Base-by-base conservation (phyloP, 1,140 invertebrate species). In the Aleiodes sp. region DNA sequence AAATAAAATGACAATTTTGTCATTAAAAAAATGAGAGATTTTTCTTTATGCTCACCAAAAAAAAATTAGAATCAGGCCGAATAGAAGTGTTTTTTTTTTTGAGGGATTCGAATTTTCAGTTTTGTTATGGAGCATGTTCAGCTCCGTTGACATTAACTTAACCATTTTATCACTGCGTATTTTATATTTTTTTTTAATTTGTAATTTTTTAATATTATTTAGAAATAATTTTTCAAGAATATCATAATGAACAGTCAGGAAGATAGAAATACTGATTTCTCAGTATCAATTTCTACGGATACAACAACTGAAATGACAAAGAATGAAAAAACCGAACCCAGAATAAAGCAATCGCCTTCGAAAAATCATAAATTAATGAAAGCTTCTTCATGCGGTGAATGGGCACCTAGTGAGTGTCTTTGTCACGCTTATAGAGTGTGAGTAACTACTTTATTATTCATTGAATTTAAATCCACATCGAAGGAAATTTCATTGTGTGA, bases 361-460 rank as follows among this genome's bases (percentile, higher is more conserved):
- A 73, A 24, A 21, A 62, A 52, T 16, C 64, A 62, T 3, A 26
- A 63, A 63, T 26, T 46, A 35, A 16, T 26, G 8, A 62, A 39
- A 70, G 24, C 12, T 10, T 9, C n/a, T 63, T 31, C 52, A 68
- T 21, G 16, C 43, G 2, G 0, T 31, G 37, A 65, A 60, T 65
- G 43, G 10, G 56, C 65, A 24, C 52, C 66, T n/a, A 46, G 26
- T 7, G 21, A 56, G 19, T 72, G 62, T n/a, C 46, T 72, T 19
- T 80, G 76, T 24, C 72, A 60, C 19, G 63, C 41, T 63, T 73
- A 71, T 10, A 70, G 70, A 68, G 70, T 73, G 78, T 80, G 74
- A 76, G 57, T 31, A 39, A 68, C n/a, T n/a, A 35, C 31, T 35
- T 35, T 35, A 35, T 4, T n/a, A n/a, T n/a, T n/a, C n/a, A n/a